A percentile compares a stretch with the other conserved stretches of the same genome.
Conservation (phyloP, 2,113 vertebrate genomes). For the Brachypteracias leptosomus region DNA sequence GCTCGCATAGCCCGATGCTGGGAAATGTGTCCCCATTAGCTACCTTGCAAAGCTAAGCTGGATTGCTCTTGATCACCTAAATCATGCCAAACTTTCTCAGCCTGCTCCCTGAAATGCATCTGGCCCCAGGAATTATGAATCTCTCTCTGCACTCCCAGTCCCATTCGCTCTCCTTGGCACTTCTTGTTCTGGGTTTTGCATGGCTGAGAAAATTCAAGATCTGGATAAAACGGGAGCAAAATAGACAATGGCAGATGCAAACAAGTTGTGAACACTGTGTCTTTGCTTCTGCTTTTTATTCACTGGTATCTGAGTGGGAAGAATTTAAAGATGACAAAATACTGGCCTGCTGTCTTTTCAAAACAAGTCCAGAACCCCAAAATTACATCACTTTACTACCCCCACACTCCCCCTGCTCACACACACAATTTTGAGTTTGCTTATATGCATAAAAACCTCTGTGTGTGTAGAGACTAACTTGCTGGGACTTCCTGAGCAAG, state of each 20-base stretch:
- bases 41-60: not conserved
- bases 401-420: not conserved
- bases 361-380: not conserved
- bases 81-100: not conserved
- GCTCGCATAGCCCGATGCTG: constrained; percentile 9
- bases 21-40: not conserved
- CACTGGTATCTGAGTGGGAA: not conserved
- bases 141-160: not conserved
- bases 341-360: not conserved
- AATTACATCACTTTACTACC: not conserved
- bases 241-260: not conserved
- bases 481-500: accelerated
- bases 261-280: not conserved
- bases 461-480: not conserved
- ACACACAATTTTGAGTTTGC: not conserved
- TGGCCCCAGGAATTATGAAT: not conserved
- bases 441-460: not conserved
- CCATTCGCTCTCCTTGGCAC: not conserved
- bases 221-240: not conserved
- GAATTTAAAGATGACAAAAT: not conserved
- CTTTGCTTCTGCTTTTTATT: not conserved
- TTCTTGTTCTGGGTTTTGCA: not conserved
- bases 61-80: not conserved
- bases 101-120: not conserved
- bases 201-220: not conserved